Base-by-base conservation (phyloP, 2,797 vertebrate genomes). In the Thripadectes ignobilis region DNA sequence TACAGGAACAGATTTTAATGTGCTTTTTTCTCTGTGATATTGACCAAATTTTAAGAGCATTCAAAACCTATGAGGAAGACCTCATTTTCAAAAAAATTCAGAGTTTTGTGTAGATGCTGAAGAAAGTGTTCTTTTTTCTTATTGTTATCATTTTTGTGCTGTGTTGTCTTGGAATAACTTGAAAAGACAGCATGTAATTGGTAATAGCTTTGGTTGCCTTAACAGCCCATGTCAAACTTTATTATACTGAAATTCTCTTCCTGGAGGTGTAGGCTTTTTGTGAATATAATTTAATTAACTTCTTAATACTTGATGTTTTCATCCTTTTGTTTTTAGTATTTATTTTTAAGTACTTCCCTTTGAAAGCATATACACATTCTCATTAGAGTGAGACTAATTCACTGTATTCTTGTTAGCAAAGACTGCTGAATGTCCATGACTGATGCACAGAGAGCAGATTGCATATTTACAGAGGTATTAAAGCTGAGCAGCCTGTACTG, bases 381-480 rank as follows among this genome's bases (percentile, higher is more conserved):
- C 45, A 54, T 83, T 46, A 65, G n/a, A 52, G 9, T 79, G 67
- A 54, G 52, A 54, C 34, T 82, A 54, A 91, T 75, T 65, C 46
- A 43, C 38, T 55, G 5, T 51, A 68, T 80, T 89, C 20, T 30
- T 88, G 36, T 77, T 91, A 88, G 39, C 12, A 91, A 89, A 34
- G 49, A 34, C 24, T 85, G 46, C n/a, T 75, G 88, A 52, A 74
- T 79, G 34, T 71, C 86, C 67, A 12, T 65, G 74, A 67, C 59
- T 79, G 71, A 82, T 59, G 24, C 51, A 52, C 20, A 79, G 63
- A 88, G n/a, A 88, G 14, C 62, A 91, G 84, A 89, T 16, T 87
- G 67, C 34, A 19, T 92, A 89, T 87, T 94, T 95, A 63, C 46
- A 71, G 80, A 85, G 26, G n/a, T 58, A 78, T 65, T 88, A 91